Evolutionary conservation across 2,888 invertebrate species (phyloP).

Genomic region (Eudasyphora cyanicolor): DNA sequence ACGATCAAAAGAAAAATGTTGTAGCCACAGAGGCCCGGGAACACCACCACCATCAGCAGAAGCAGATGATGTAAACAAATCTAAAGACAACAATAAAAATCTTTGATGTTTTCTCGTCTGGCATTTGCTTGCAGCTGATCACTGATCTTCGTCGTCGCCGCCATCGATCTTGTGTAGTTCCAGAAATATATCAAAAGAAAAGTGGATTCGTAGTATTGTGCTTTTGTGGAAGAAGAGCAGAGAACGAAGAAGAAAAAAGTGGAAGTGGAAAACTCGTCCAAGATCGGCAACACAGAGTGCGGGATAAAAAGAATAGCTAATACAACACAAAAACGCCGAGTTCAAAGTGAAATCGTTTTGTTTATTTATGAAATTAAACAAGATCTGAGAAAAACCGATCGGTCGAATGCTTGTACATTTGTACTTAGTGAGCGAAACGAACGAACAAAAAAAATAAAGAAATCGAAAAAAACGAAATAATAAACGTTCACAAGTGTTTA

Average conservation of each 20-base stretch:
- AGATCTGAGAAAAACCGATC: constrained; percentile 38
- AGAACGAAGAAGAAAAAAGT: too few relatives aligned
- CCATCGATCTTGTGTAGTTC: background rate
- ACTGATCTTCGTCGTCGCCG: background rate
- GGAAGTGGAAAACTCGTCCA: constrained; percentile 25
- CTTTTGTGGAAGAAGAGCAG: background rate
- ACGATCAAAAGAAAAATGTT: constrained; percentile 20
- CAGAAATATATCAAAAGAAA: background rate
- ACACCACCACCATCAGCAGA: too few relatives aligned
- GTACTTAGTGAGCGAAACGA: too few relatives aligned
- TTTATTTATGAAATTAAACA: constrained; percentile 61
- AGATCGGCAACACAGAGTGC: constrained; percentile 7
- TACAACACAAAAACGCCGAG: too few relatives aligned
- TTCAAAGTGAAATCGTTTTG: constrained; percentile 62
- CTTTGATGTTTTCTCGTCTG: constrained; percentile 19
- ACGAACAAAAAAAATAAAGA: constrained; percentile 7
- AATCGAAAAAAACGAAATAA: constrained; percentile 34
- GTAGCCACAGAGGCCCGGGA: background rate
- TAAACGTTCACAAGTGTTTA: constrained; percentile 61
- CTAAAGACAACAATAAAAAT: constrained; percentile 19
- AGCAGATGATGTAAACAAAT: constrained; percentile 20
- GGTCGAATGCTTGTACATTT: background rate
- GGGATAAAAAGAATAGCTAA: constrained; percentile 33
- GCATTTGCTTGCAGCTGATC: background rate
- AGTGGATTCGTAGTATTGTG: background rate